Conservation (phyloP, 2,888 invertebrate genomes). For the Norana najaformis region DNA sequence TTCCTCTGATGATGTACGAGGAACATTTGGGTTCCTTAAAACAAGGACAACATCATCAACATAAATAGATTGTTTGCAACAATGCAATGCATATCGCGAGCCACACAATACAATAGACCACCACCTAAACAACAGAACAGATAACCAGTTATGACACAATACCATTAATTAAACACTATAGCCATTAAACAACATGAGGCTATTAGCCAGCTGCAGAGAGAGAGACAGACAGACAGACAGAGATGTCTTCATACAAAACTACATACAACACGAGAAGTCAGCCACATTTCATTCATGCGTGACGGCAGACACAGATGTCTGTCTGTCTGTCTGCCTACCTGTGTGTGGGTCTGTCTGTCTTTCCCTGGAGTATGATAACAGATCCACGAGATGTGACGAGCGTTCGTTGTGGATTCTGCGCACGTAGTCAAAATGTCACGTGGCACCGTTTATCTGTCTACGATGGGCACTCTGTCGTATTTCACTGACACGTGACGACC, state of each 20-base stretch:
- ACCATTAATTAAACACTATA: too few species aligned
- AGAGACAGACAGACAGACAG: not conserved
- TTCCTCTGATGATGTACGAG: not conserved
- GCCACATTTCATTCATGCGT: not conserved
- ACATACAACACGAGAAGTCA: too few species aligned
- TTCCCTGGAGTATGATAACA: not conserved
- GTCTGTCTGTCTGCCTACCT: not conserved
- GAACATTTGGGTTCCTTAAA: not conserved
- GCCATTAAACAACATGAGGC: not conserved
- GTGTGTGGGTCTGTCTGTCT: not conserved
- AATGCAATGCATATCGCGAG: too few species aligned
- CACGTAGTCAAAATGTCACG: not conserved
- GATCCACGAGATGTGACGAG: not conserved
- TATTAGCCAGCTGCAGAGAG: not conserved
- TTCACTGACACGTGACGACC: not conserved
- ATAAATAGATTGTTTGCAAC: not conserved
- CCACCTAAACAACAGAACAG: too few species aligned
- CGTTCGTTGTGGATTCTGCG: not conserved
- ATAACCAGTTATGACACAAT: too few species aligned
- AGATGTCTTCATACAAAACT: not conserved
- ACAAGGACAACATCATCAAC: not conserved
- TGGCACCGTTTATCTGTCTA: not conserved
- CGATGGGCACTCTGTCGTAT: not conserved
- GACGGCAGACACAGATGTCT: too few species aligned
- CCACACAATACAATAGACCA: too few species aligned